These are phyloP conservation scores for Rotaria socialis DNA, from an alignment of 2,888 invertebrate genomes.

Conservation along the genomic window DNA sequence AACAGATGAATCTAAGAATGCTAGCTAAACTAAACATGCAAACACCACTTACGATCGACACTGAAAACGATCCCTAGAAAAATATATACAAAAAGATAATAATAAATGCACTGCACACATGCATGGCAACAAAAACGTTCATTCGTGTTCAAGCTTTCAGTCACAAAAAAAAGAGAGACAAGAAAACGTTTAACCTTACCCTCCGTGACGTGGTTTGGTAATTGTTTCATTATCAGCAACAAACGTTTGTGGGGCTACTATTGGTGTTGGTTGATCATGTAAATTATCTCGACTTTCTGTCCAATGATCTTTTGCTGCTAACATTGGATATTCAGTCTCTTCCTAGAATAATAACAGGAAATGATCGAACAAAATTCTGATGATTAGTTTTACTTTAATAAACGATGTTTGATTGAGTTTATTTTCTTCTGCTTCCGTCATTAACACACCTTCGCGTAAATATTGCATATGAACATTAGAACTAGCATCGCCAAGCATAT, in stretches of 20 bases:
- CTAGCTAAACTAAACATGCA: background rate
- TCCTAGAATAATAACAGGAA: background rate
- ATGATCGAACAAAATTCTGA: background rate
- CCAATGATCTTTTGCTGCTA: slow-evolving; percentile 3
- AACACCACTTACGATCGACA: slow-evolving; percentile 25
- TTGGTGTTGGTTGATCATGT: background rate
- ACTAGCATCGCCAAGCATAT: slow-evolving; percentile 36
- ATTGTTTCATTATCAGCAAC: slow-evolving; percentile 2
- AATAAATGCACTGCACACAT: background rate
- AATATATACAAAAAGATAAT: background rate
- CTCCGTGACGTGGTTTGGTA: slow-evolving; percentile 32
- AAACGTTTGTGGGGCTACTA: background rate
- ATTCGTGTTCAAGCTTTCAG: background rate
- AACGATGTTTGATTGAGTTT: slow-evolving; percentile 34
- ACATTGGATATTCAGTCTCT: slow-evolving; percentile 30
- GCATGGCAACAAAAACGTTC: background rate
- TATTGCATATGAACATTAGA: slow-evolving; percentile 32
- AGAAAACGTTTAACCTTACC: background rate
- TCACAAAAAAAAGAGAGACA: too few species aligned
- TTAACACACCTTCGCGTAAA: slow-evolving; percentile 19
- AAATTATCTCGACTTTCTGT: slow-evolving; percentile 35
- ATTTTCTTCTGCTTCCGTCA: slow-evolving; percentile 34
- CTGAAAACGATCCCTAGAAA: slow-evolving; percentile 34
- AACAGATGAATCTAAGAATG: background rate
- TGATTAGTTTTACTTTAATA: background rate